Evolutionary conservation across 2,888 invertebrate species (phyloP).

Genomic region (Caenorhabditis japonica): DNA sequence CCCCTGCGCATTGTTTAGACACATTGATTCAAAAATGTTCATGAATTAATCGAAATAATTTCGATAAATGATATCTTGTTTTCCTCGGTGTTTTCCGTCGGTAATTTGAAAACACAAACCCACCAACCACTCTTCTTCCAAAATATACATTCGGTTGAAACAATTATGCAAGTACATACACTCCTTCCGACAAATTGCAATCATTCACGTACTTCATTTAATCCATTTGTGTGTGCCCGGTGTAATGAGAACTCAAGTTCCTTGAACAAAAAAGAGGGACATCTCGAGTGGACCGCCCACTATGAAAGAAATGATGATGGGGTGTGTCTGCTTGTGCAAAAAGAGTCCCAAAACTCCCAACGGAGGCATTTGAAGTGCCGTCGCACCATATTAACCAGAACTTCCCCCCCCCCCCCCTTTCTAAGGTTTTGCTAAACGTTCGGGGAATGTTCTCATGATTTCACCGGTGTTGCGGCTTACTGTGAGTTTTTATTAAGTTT

Average conservation of each 20-base stretch:
- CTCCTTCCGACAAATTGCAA: constrained; percentile 6
- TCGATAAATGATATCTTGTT: too few relatives aligned
- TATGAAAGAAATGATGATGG: constrained; percentile 37
- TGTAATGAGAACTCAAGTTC: constrained; percentile 47
- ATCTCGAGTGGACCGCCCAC: constrained; percentile 37
- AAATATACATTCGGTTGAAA: too few relatives aligned
- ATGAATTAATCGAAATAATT: too few relatives aligned
- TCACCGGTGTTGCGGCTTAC: constrained; percentile 45
- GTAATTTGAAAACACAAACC: too few relatives aligned
- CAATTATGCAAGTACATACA: constrained; percentile 38
- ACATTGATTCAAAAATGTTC: too few relatives aligned
- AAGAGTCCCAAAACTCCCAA: constrained; percentile 34
- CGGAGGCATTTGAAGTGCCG: constrained; percentile 32
- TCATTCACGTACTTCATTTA: constrained; percentile 21
- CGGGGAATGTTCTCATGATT: constrained; percentile 38
- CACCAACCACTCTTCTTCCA: too few relatives aligned
- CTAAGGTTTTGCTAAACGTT: constrained; percentile 15
- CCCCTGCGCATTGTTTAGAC: too few relatives aligned
- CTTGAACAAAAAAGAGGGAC: constrained; percentile 20
- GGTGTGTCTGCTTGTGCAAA: constrained; percentile 4
- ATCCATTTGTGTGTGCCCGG: constrained; percentile 12
- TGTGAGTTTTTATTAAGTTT: constrained; percentile 12
- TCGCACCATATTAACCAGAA: constrained; percentile 45
- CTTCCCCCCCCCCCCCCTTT: too few relatives aligned
- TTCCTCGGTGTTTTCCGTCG: too few relatives aligned